Conservation (phyloP, 2,797 vertebrate genomes). For the Ctenopoma kingsleyae region DNA sequence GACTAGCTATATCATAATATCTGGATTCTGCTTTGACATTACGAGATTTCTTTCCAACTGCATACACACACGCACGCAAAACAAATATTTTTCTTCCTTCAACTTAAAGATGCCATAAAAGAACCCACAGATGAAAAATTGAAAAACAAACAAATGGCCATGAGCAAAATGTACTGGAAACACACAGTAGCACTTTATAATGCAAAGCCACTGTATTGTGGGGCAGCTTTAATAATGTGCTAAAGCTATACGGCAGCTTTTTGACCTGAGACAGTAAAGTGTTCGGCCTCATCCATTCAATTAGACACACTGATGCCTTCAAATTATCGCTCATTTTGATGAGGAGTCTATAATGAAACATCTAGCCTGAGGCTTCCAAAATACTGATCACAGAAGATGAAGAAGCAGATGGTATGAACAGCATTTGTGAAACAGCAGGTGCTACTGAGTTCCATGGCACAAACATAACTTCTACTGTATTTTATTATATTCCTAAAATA, state of each 20-base stretch:
- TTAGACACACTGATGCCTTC: constrained; percentile 28
- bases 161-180: constrained; percentile 37
- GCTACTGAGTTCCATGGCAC: constrained; percentile 23
- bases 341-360: constrained; percentile 37
- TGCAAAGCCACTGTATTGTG: constrained; percentile 19
- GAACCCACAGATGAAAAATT: constrained; percentile 31
- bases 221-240: constrained; percentile 20
- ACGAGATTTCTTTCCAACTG: constrained; percentile 37
- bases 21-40: constrained; percentile 37
- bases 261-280: constrained; percentile 35
- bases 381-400: constrained; percentile 44
- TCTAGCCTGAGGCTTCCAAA: constrained; percentile 20
- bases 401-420: constrained; percentile 46
- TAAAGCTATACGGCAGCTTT: constrained; percentile 30
- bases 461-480: constrained; percentile 9
- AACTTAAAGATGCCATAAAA: constrained; percentile 35
- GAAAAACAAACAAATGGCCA: constrained; percentile 40
- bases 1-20: constrained; percentile 50
- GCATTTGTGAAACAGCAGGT: constrained; percentile 47
- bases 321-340: constrained; percentile 48
- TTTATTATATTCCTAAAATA: constrained; percentile 20
- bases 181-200: constrained; percentile 31
- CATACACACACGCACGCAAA: constrained; percentile 6
- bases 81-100: constrained; percentile 21
- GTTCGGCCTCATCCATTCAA: constrained; percentile 15